phyloP scores from a whole-genome alignment of 2,888 invertebrate species.

The Anaspis maculata region DNA sequence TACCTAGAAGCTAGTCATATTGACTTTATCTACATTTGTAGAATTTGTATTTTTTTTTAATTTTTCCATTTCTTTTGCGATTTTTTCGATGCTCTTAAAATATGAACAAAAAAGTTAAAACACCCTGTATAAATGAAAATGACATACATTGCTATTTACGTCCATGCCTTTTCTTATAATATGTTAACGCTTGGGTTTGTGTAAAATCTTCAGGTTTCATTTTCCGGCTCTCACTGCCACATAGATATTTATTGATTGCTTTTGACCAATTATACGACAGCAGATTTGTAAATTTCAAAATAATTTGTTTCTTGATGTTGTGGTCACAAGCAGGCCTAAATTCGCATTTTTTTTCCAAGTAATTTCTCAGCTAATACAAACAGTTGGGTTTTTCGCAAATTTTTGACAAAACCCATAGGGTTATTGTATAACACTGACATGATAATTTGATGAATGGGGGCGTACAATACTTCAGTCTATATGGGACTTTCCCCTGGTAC shows the following conservation, averaged over 20 bases:
- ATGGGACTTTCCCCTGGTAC: not conserved
- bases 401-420: not conserved
- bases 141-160: not conserved
- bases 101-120: not conserved
- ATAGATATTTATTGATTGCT: not conserved
- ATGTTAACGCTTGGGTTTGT: not conserved
- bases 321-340: not conserved
- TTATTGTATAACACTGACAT: not conserved
- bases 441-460: not conserved
- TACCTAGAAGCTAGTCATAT: too few species aligned
- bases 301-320: conserved; percentile 1
- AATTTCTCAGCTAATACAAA: not conserved
- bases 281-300: not conserved
- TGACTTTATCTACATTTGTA: too few species aligned
- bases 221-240: not conserved
- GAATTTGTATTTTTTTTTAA: too few species aligned
- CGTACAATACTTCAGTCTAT: conserved; percentile 3
- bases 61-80: not conserved
- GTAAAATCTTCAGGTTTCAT: not conserved
- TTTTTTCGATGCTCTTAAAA: not conserved
- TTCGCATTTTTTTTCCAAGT: not conserved
- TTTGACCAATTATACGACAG: not conserved
- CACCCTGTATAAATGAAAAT: not conserved
- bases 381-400: not conserved
- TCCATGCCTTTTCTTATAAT: not conserved